Conservation (phyloP, 2,888 invertebrate species). For the Chrysina gloriosa region DNA sequence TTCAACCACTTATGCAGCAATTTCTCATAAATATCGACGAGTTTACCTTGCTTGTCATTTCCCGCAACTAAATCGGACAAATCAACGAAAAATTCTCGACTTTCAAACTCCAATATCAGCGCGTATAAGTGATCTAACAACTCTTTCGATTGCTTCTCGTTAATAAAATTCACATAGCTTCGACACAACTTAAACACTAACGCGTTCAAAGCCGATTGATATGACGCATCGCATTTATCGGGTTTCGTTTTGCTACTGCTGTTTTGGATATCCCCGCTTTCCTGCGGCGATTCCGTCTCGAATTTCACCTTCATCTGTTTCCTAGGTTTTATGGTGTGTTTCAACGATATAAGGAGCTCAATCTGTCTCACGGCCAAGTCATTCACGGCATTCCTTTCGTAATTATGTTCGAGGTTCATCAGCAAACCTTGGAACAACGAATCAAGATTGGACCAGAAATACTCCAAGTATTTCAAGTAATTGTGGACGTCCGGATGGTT, state of each 20-base stretch:
- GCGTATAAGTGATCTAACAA: conserved; percentile 68
- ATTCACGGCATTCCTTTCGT: conserved; percentile 46
- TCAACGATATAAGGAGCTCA: conserved; percentile 66
- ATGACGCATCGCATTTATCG: conserved; percentile 58
- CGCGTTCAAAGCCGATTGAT: conserved; percentile 65
- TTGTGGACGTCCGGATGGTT: conserved; percentile 55
- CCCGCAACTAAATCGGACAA: conserved; percentile 56
- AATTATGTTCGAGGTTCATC: conserved; percentile 51
- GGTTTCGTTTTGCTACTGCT: conserved; percentile 19
- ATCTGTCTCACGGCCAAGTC: conserved; percentile 61
- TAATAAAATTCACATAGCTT: conserved; percentile 70
- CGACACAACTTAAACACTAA: conserved; percentile 66
- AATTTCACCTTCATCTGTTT: conserved; percentile 70
- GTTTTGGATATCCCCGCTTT: conserved; percentile 27
- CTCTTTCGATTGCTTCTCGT: conserved; percentile 62
- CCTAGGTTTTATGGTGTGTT: conserved; percentile 62
- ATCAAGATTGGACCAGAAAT: conserved; percentile 63
- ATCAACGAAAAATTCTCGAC: conserved; percentile 66
- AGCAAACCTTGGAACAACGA: conserved; percentile 57
- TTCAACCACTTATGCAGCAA: conserved; percentile 66
- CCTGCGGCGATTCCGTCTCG: conserved; percentile 53
- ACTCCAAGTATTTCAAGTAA: conserved; percentile 59
- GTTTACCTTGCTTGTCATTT: conserved; percentile 49
- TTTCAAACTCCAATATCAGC: conserved; percentile 71
- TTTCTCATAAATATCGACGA: conserved; percentile 55